Evolutionary conservation across 2,113 vertebrate species (phyloP), one percentile per base, ranked within the genome.

Genomic region (Platichthys flesus): DNA sequence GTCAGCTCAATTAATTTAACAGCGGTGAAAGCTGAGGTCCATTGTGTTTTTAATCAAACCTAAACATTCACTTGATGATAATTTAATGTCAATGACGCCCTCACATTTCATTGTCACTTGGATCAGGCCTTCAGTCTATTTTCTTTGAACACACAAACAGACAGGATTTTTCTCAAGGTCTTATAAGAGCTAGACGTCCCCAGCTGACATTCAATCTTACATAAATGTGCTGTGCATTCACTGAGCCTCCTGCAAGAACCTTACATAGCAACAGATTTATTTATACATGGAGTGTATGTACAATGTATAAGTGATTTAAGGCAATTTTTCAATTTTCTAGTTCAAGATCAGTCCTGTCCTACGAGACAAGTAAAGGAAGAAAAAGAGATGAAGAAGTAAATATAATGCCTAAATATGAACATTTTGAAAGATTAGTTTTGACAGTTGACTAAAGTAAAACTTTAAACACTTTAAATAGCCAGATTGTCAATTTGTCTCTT

Each of bases 1-100:
- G 81, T 83, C 85, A 87, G 86, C 67, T 79, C 62, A 85, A 76
- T 87, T 81, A 75, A 63, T 37, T 37, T 66, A 85, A 79, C 83
- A 81, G 37, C 78, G 60, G 59, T 14, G 61, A 65, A 81, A 75
- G 76, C 58, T 15, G 51, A 65, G 63, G 26, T 64, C 74, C 73
- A n/a, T 74, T 56, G 60, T 86, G 78, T 79, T 90, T 82, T 82
- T 70, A 76, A 74, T 90, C 73, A 81, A 82, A 70, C 56, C 3
- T 24, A 60, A 85, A 85, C 74, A 21, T 77, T 73, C 20, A 20
- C 74, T 70, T 71, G 75, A 64, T 72, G 62, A 61, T 70, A 63
- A 81, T 88, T 7, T 74, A 89, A 85, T 63, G 63, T 84, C 71
- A 85, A 42, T 40, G 16, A 70, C 65, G 42, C 64, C 28, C 79